These are phyloP conservation scores for Willisornis vidua DNA, from an alignment of 2,113 vertebrate species.

Conservation along the genomic window DNA sequence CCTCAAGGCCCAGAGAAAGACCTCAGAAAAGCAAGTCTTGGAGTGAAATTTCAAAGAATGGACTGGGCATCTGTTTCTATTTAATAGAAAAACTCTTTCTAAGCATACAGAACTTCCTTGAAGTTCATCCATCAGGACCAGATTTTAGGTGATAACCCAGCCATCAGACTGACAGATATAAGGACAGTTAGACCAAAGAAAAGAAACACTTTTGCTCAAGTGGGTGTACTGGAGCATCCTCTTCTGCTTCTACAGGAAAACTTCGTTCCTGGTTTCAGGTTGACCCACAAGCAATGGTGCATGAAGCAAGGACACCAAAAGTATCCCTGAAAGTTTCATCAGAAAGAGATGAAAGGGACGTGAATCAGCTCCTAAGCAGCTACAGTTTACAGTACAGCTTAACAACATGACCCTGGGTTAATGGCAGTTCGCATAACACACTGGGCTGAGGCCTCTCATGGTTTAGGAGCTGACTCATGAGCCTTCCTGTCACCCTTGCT, in stretches of 20 bases:
- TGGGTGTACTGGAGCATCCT: not conserved
- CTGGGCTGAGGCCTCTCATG: not conserved
- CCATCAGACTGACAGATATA: not conserved
- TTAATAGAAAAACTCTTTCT: not conserved
- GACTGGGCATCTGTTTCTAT: not conserved
- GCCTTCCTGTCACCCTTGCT: not conserved
- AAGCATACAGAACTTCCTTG: not conserved
- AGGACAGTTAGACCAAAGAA: not conserved
- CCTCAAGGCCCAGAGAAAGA: not conserved
- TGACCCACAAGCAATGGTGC: not conserved
- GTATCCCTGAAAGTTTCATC: not conserved
- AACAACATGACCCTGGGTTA: not conserved
- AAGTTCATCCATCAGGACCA: not conserved
- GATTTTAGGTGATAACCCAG: not conserved
- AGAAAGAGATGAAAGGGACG: not conserved
- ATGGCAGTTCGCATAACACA: not conserved
- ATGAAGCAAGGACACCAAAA: not conserved
- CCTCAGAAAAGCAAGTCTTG: not conserved
- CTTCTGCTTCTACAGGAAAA: not conserved
- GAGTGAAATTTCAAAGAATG: not conserved
- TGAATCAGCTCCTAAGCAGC: conserved; percentile 42
- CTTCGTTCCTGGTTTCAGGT: not conserved
- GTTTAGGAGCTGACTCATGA: not conserved
- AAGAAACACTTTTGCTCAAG: not conserved
- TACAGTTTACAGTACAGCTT: conserved; percentile 27